These are phyloP conservation scores for Podabrus alpinus DNA, from an alignment of 2,888 invertebrate genomes.

Conservation along the genomic window DNA sequence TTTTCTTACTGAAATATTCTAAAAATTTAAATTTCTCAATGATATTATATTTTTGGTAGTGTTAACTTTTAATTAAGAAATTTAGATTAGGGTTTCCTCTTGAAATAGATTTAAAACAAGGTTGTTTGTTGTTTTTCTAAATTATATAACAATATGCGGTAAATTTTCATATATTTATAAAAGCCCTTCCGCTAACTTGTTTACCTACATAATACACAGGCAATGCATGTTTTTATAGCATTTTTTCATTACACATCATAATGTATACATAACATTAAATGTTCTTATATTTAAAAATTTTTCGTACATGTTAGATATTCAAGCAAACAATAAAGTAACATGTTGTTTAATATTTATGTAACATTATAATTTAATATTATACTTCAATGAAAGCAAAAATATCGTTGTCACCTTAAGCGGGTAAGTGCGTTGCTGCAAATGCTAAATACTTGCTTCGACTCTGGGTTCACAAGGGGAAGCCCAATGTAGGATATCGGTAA, in stretches of 20 bases:
- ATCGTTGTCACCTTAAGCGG: too few relatives aligned
- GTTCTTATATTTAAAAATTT: background rate
- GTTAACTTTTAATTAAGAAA: background rate
- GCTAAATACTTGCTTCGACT: too few relatives aligned
- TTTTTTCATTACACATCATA: background rate
- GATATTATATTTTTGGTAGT: background rate
- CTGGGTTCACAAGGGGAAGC: too few relatives aligned
- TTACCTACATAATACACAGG: background rate
- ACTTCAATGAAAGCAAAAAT: too few relatives aligned
- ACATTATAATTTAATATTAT: too few relatives aligned
- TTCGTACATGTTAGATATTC: background rate
- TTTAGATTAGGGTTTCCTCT: background rate
- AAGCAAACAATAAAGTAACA: background rate
- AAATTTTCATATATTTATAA: background rate
- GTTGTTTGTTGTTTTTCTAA: background rate
- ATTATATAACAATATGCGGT: background rate
- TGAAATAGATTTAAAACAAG: background rate
- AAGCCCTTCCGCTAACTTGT: background rate
- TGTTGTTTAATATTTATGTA: background rate
- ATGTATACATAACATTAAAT: background rate
- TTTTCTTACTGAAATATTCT: background rate
- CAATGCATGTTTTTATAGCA: background rate
- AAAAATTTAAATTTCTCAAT: background rate
- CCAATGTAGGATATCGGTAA: too few relatives aligned
- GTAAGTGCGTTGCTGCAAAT: too few relatives aligned